A percentile compares a stretch with the other conserved stretches of the same genome.
phyloP scores from a whole-genome alignment of 2,797 vertebrate genomes.

The Spea hammondii region DNA sequence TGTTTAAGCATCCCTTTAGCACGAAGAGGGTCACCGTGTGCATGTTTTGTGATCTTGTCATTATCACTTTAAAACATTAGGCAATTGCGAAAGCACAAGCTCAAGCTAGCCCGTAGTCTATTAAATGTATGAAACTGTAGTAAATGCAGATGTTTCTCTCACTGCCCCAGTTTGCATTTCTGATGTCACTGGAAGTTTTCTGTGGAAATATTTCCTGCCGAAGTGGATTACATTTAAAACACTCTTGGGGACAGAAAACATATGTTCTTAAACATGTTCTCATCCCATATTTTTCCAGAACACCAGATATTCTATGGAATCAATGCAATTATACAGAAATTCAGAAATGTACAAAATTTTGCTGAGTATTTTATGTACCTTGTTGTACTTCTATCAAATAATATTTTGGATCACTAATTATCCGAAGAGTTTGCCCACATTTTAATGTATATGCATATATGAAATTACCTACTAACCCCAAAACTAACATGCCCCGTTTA shows the following conservation, averaged over 20 bases:
- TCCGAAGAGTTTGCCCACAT: too few species aligned
- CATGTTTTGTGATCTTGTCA: too few species aligned
- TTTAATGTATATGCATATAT: too few species aligned
- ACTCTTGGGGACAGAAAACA: constrained; percentile 50
- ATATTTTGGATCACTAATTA: too few species aligned
- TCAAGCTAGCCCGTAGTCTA: constrained; percentile 21
- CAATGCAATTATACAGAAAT: background rate
- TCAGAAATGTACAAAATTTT: too few species aligned
- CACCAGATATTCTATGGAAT: constrained; percentile 13
- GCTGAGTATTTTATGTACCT: too few species aligned
- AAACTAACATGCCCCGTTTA: too few species aligned
- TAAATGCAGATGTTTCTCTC: constrained; percentile 41
- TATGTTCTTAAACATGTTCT: constrained; percentile 33
- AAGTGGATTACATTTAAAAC: constrained; percentile 49
- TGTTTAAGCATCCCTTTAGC: too few species aligned
- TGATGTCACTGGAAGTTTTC: constrained; percentile 42
- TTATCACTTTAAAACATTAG: background rate
- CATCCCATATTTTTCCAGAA: constrained; percentile 19
- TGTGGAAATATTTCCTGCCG: constrained; percentile 43
- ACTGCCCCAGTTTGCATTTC: constrained; percentile 14
- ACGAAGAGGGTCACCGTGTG: too few species aligned
- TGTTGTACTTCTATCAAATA: too few species aligned
- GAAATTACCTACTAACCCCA: too few species aligned
- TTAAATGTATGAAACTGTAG: constrained; percentile 25
- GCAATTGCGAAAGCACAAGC: background rate